These are phyloP conservation scores for Sorex fumeus DNA, from an alignment of 2,113 vertebrate genomes.

Conservation along the genomic window DNA sequence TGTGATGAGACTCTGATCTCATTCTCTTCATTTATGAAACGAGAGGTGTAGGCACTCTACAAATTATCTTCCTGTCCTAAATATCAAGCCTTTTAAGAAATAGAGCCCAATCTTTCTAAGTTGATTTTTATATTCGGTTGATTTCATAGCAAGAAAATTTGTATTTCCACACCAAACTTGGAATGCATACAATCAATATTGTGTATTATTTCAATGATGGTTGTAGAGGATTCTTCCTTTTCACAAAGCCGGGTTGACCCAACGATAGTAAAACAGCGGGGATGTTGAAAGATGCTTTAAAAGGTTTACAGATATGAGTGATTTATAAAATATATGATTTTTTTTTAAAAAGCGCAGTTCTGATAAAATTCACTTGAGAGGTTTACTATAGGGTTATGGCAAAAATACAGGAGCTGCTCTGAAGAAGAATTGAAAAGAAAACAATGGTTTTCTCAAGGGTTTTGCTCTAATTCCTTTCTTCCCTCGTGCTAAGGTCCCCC, in stretches of 20 bases:
- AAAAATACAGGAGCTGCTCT: not conserved
- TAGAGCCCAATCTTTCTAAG: not conserved
- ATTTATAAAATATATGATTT: too few relatives aligned
- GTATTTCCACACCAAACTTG: not conserved
- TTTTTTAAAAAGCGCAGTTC: not conserved
- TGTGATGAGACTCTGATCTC: not conserved
- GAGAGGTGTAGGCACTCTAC: not conserved
- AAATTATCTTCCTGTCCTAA: not conserved
- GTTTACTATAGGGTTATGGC: not conserved
- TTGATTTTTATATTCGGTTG: not conserved
- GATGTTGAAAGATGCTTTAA: not conserved
- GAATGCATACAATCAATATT: not conserved
- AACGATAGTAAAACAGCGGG: not conserved
- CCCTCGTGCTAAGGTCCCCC: too few relatives aligned
- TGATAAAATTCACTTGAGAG: not conserved
- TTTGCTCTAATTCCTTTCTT: not conserved
- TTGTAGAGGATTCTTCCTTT: rapidly evolving
- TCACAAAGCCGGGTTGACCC: not conserved
- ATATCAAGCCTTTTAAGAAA: not conserved
- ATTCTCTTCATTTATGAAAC: conserved; percentile 7
- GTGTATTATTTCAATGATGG: not conserved
- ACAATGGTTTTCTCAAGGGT: not conserved
- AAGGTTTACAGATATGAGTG: not conserved
- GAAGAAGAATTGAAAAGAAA: not conserved
- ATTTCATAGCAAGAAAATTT: not conserved